These are phyloP conservation scores for Corbicula japonica DNA, from an alignment of 2,888 invertebrate species.

Conservation along the genomic window DNA sequence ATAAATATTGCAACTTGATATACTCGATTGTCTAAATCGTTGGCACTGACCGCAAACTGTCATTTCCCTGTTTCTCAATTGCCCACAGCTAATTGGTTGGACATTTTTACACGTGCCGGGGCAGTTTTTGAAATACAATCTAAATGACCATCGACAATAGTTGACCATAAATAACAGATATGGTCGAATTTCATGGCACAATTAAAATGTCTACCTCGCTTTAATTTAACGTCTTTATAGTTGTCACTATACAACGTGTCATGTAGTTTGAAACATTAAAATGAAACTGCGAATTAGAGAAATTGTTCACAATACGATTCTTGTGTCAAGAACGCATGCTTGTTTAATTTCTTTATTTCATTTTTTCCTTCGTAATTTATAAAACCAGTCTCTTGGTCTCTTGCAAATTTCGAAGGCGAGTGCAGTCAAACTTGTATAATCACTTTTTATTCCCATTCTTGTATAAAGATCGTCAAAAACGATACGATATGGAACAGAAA, in stretches of 20 bases:
- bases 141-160: conserved; percentile 24
- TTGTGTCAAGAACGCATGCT: too few species aligned
- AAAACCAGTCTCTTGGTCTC: too few species aligned
- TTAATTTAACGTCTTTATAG: conserved; percentile 34
- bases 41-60: conserved; percentile 10
- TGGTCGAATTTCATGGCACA: conserved; percentile 19
- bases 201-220: conserved; percentile 19
- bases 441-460: too few species aligned
- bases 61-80: conserved; percentile 13
- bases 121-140: too few species aligned
- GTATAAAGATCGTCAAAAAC: too few species aligned
- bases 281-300: conserved; percentile 35
- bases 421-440: too few species aligned
- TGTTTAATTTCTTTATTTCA: too few species aligned
- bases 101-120: conserved; percentile 27
- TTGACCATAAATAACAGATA: conserved; percentile 18
- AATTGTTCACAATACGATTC: too few species aligned
- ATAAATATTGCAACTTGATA: too few species aligned
- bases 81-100: conserved; percentile 18
- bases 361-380: too few species aligned
- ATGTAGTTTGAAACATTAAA: not conserved
- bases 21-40: conserved; percentile 1
- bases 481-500: too few species aligned
- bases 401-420: too few species aligned
- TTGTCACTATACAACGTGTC: conserved; percentile 3